A percentile compares a stretch with the other conserved stretches of the same genome.
Evolutionary conservation across 1,140 invertebrate genomes (phyloP).

Genomic region (Leptonema lineaticorne): DNA sequence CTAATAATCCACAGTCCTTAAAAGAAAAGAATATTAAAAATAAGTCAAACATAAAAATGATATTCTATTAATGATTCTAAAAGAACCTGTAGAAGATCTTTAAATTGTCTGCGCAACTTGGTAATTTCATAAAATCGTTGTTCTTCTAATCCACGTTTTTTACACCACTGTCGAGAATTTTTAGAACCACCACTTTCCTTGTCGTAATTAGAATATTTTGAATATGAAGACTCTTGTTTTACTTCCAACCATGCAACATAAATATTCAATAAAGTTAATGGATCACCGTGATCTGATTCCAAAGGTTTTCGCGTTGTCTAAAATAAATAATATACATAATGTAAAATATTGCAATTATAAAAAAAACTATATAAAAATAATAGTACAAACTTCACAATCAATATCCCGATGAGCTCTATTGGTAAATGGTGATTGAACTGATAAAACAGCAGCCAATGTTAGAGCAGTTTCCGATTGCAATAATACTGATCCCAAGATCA

Average conservation of each 20-base stretch:
- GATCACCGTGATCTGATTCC: constrained; percentile 94
- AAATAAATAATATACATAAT: constrained; percentile 34
- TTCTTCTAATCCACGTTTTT: constrained; percentile 86
- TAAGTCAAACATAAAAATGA: no score
- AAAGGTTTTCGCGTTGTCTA: constrained; percentile 76
- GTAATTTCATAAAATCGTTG: constrained; percentile 96
- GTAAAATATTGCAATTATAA: background rate
- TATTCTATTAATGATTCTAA: background rate
- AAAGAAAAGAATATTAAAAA: no score
- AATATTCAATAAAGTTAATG: constrained; percentile 85
- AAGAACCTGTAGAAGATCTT: constrained; percentile 74
- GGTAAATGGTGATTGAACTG: constrained; percentile 91
- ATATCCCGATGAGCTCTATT: constrained; percentile 82
- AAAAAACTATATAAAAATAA: background rate
- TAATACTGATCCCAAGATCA: constrained; percentile 90
- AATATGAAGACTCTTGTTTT: constrained; percentile 58
- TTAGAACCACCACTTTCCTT: constrained; percentile 44
- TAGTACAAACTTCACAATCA: constrained; percentile 68
- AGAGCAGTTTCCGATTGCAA: constrained; percentile 90
- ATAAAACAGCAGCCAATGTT: constrained; percentile 87
- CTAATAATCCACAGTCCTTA: constrained; percentile 70
- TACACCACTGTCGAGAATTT: constrained; percentile 80
- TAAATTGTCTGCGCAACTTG: constrained; percentile 89
- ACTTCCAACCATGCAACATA: constrained; percentile 89
- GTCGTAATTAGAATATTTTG: constrained; percentile 27